phyloP scores from a whole-genome alignment of 2,888 invertebrate species.

The Drosophila merina region DNA sequence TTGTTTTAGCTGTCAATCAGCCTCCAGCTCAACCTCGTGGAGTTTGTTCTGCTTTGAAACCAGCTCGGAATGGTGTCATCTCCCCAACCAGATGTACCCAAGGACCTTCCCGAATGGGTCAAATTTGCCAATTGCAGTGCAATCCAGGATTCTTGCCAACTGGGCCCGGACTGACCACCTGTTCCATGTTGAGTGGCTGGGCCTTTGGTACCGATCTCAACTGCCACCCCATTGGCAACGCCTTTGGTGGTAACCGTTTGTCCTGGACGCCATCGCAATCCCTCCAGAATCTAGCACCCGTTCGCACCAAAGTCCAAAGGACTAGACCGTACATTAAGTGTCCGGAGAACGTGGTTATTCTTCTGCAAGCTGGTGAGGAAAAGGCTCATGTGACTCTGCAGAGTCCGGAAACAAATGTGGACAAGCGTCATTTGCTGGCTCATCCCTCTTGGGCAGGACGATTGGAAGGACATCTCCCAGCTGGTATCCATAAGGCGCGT shows the following conservation, averaged over 20 bases:
- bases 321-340: slow-evolving; percentile 86
- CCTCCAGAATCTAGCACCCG: background rate
- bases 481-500: slow-evolving; percentile 86
- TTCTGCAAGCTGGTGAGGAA: slow-evolving; percentile 84
- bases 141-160: slow-evolving; percentile 84
- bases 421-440: slow-evolving; percentile 87
- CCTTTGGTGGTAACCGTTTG: slow-evolving; percentile 5
- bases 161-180: slow-evolving; percentile 77
- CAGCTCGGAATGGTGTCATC: slow-evolving; percentile 85
- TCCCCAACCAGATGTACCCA: slow-evolving; percentile 85
- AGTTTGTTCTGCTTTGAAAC: slow-evolving; percentile 84
- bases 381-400: slow-evolving; percentile 84
- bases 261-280: background rate
- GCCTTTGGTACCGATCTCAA: slow-evolving; percentile 77
- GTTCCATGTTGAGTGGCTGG: slow-evolving; percentile 81
- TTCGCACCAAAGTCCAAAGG: slow-evolving; percentile 62
- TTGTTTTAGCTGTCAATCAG: background rate
- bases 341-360: slow-evolving; percentile 86
- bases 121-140: slow-evolving; percentile 85
- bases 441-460: slow-evolving; percentile 87
- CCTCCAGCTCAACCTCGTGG: slow-evolving; percentile 61
- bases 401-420: slow-evolving; percentile 87
- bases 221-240: slow-evolving; percentile 66
- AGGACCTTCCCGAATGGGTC: slow-evolving; percentile 84
- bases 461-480: slow-evolving; percentile 86